Conservation (phyloP, 1,140 invertebrate species). For the Drosophila auraria region DNA sequence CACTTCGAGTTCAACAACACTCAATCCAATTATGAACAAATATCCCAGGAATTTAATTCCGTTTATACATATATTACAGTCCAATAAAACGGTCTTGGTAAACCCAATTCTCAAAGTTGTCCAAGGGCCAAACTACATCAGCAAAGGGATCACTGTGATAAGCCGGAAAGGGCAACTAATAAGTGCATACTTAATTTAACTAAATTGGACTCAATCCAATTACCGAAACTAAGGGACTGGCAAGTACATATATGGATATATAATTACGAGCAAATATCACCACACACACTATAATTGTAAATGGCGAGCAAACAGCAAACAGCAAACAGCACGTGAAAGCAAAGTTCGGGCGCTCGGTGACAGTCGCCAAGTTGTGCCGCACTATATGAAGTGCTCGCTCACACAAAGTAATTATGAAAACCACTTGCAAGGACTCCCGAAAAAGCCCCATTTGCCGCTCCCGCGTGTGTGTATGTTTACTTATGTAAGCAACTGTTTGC, state of each 20-base stretch:
- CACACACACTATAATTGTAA: slow-evolving; percentile 28
- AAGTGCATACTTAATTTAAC: slow-evolving; percentile 25
- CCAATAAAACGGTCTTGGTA: neutral
- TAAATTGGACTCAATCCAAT: slow-evolving; percentile 25
- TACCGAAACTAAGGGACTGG: slow-evolving; percentile 22
- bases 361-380: slow-evolving; percentile 21
- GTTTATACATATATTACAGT: neutral
- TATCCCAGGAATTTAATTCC: neutral
- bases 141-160: slow-evolving; percentile 7
- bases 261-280: slow-evolving; percentile 40
- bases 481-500: slow-evolving; percentile 65
- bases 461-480: slow-evolving; percentile 48
- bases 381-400: slow-evolving; percentile 63
- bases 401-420: slow-evolving; percentile 80
- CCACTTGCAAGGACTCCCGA: slow-evolving; percentile 61
- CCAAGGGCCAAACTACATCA: neutral
- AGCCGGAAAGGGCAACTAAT: neutral
- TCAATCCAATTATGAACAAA: neutral
- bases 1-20: too few species aligned
- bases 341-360: slow-evolving; percentile 25
- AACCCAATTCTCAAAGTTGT: neutral
- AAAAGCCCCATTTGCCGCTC: slow-evolving; percentile 1
- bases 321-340: slow-evolving; percentile 9
- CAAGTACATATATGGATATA: slow-evolving; percentile 2
- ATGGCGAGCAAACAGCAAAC: slow-evolving; percentile 11